phyloP scores from a whole-genome alignment of 2,888 invertebrate genomes.

The Acronicta alni region DNA sequence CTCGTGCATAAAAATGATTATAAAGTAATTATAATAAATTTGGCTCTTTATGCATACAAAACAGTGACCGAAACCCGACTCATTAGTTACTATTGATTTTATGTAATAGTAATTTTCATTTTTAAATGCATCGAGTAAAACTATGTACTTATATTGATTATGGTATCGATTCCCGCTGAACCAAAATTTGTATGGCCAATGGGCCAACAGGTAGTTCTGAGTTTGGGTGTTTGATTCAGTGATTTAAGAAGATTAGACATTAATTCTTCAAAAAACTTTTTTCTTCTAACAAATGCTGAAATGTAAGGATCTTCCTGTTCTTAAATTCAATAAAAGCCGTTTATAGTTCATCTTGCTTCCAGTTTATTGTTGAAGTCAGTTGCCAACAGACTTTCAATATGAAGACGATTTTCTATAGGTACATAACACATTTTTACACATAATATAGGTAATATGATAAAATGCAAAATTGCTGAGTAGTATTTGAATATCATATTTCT shows the following conservation, averaged over 20 bases:
- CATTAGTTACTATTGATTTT: conserved; percentile 15
- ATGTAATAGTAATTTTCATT: not conserved
- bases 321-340: conserved; percentile 33
- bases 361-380: conserved; percentile 44
- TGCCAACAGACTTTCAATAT: conserved; percentile 38
- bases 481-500: conserved; percentile 11
- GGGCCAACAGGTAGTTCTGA: too few relatives aligned
- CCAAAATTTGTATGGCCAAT: too few relatives aligned
- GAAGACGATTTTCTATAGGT: conserved; percentile 8
- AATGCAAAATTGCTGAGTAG: conserved; percentile 21
- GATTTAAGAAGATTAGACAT: too few relatives aligned
- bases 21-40: too few relatives aligned
- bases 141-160: too few relatives aligned
- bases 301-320: conserved; percentile 1
- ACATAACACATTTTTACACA: conserved; percentile 20
- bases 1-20: conserved; percentile 19
- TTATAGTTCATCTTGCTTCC: conserved; percentile 36
- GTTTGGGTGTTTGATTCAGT: too few relatives aligned
- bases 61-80: too few relatives aligned
- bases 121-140: not conserved
- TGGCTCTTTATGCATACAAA: too few relatives aligned
- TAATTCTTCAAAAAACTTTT: too few relatives aligned
- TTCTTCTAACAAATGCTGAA: too few relatives aligned
- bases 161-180: too few relatives aligned
- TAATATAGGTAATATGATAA: conserved; percentile 22